A percentile compares a stretch with the other conserved stretches of the same genome.
These are phyloP conservation scores for Meloidogyne chitwoodi DNA, from an alignment of 1,140 invertebrate species.

Conservation along the genomic window DNA sequence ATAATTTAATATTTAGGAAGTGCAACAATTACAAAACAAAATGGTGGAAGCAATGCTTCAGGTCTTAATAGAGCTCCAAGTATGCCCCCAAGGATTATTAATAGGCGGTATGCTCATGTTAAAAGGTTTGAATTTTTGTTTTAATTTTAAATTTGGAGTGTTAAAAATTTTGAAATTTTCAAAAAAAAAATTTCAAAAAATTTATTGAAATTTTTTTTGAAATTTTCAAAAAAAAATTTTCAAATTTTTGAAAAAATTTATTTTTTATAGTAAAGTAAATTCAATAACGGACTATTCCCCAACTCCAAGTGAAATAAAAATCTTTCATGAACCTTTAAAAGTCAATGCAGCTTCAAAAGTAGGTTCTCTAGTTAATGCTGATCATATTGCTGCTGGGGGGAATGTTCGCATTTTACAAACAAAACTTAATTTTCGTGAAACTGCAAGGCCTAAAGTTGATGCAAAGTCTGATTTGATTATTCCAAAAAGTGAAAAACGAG, in stretches of 20 bases:
- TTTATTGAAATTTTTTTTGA: too few relatives aligned
- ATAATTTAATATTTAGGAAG: not conserved
- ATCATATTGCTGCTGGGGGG: slow-evolving; percentile 42
- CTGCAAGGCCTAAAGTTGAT: slow-evolving; percentile 72
- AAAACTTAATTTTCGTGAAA: slow-evolving; percentile 83
- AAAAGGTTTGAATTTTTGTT: not conserved
- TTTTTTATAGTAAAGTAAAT: slow-evolving; percentile 29
- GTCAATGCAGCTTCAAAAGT: slow-evolving; percentile 56
- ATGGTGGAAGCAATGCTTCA: not conserved
- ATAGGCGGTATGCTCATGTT: slow-evolving; percentile 14
- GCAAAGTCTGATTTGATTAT: slow-evolving; percentile 29
- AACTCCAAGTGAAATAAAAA: slow-evolving; percentile 20
- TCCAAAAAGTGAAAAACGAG: slow-evolving; percentile 44
- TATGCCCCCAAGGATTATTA: not conserved
- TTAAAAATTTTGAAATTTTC: not conserved
- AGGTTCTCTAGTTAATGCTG: slow-evolving; percentile 57
- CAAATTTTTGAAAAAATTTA: too few relatives aligned
- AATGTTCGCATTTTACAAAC: slow-evolving; percentile 71
- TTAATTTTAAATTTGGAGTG: too few relatives aligned
- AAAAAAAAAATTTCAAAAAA: not conserved
- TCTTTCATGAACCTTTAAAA: slow-evolving; percentile 42
- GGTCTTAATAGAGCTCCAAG: not conserved
- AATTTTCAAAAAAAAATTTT: too few relatives aligned
- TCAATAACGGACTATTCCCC: slow-evolving; percentile 29
- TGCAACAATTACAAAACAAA: not conserved